A percentile compares a stretch with the other conserved stretches of the same genome.
phyloP scores from a whole-genome alignment of 2,888 invertebrate genomes.

The Aphodius sticticus region DNA sequence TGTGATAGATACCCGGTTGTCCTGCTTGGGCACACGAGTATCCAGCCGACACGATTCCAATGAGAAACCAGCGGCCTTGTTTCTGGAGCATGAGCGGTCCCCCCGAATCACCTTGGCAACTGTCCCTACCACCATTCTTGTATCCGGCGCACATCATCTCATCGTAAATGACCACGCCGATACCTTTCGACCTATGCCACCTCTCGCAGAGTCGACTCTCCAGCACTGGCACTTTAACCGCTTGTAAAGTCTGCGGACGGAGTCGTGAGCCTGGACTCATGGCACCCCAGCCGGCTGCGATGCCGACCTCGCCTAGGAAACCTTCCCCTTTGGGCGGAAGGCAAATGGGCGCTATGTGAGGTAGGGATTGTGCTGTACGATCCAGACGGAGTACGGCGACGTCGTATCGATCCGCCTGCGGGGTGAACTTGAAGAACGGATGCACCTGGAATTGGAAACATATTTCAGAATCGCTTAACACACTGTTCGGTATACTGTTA shows the following conservation, averaged over 20 bases:
- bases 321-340: constrained; percentile 89
- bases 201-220: constrained; percentile 81
- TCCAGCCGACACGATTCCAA: constrained; percentile 87
- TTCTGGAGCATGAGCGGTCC: constrained; percentile 91
- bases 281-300: constrained; percentile 95
- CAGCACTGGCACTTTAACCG: constrained; percentile 92
- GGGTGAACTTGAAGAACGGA: constrained; percentile 92
- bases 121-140: constrained; percentile 85
- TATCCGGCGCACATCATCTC: constrained; percentile 97
- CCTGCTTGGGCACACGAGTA: constrained; percentile 94
- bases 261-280: constrained; percentile 83
- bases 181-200: constrained; percentile 78
- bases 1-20: constrained; percentile 93
- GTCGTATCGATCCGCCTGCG: constrained; percentile 90
- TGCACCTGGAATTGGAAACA: constrained; percentile 71
- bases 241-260: constrained; percentile 88
- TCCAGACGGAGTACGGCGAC: constrained; percentile 90
- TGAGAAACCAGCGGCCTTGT: constrained; percentile 87
- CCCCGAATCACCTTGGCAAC: constrained; percentile 82
- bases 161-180: constrained; percentile 90
- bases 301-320: constrained; percentile 89
- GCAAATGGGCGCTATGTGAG: constrained; percentile 91
- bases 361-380: constrained; percentile 88
- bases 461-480: not conserved
- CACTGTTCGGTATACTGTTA: too few species aligned